phyloP scores from a whole-genome alignment of 2,797 vertebrate species.

The Cossypha polioptera region DNA sequence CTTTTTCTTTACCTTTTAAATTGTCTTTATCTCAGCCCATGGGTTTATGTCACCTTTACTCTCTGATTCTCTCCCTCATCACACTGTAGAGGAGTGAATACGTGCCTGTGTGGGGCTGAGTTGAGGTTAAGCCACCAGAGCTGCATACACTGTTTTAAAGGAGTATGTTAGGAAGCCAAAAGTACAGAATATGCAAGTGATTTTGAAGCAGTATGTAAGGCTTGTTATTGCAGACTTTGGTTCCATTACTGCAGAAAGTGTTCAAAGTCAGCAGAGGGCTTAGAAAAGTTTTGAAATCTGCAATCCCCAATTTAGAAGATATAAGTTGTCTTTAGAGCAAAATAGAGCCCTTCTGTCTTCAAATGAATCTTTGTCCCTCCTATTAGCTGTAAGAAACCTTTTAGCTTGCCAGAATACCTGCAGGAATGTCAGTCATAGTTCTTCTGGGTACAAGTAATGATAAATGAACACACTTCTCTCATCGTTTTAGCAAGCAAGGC shows the following conservation, averaged over 20 bases:
- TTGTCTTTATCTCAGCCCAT: background rate
- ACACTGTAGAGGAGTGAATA: background rate
- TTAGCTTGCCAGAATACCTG: slow-evolving; percentile 18
- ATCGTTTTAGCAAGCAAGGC: slow-evolving; percentile 3
- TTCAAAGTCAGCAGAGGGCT: background rate
- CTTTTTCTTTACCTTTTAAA: background rate
- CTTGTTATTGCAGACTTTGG: background rate
- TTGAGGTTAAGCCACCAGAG: background rate
- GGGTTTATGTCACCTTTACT: background rate
- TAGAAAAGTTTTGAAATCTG: background rate
- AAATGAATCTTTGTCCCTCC: background rate
- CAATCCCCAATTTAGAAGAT: background rate
- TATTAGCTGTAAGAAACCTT: background rate
- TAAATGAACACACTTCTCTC: background rate
- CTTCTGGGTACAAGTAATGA: background rate
- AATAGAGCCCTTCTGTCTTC: background rate
- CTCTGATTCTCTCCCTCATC: background rate
- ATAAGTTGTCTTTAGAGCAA: background rate
- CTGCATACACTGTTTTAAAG: background rate
- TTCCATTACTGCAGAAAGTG: background rate
- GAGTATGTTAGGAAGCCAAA: background rate
- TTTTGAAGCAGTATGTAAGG: background rate
- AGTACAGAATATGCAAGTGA: background rate
- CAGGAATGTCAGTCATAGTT: background rate
- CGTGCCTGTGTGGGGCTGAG: background rate